Conservation (phyloP, 1,140 invertebrate genomes). For the Archegozetes longisetosus region DNA sequence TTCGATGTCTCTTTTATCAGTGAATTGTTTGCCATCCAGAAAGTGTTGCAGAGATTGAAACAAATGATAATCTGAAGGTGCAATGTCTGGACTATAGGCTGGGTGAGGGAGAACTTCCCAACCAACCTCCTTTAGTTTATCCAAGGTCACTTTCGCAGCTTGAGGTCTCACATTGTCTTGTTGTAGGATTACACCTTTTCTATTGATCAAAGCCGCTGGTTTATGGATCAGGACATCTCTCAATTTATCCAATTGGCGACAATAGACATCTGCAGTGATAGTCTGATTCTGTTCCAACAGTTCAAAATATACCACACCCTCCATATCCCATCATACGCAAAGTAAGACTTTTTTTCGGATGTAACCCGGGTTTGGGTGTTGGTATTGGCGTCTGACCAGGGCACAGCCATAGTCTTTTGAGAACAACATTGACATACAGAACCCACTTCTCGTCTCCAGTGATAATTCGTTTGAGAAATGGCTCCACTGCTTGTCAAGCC, state of each 20-base stretch:
- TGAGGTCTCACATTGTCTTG: too few species aligned
- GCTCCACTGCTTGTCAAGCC: too few species aligned
- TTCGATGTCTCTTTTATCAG: neutral
- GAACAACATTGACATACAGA: too few species aligned
- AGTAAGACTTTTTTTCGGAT: too few species aligned
- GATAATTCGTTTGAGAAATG: too few species aligned
- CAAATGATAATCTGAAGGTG: conserved; percentile 30
- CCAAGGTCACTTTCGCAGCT: too few species aligned
- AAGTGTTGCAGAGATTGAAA: conserved; percentile 21
- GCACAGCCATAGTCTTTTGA: too few species aligned
- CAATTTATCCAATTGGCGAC: conserved; percentile 1
- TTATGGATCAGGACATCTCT: conserved; percentile 5
- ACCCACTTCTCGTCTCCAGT: too few species aligned
- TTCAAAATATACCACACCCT: conserved; percentile 13
- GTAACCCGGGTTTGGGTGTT: too few species aligned
- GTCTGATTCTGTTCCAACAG: conserved; percentile 10
- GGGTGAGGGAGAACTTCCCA: conserved; percentile 33
- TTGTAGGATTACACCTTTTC: conserved; percentile 3
- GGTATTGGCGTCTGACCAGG: too few species aligned
- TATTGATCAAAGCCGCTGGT: neutral
- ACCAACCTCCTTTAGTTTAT: conserved; percentile 25
- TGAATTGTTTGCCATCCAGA: neutral
- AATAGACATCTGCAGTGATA: neutral
- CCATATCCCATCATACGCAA: too few species aligned
- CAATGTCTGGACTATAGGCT: conserved; percentile 31